A percentile compares a stretch with the other conserved stretches of the same genome.
Evolutionary conservation across 2,113 vertebrate genomes (phyloP).

Genomic region (Enhydra lutris): DNA sequence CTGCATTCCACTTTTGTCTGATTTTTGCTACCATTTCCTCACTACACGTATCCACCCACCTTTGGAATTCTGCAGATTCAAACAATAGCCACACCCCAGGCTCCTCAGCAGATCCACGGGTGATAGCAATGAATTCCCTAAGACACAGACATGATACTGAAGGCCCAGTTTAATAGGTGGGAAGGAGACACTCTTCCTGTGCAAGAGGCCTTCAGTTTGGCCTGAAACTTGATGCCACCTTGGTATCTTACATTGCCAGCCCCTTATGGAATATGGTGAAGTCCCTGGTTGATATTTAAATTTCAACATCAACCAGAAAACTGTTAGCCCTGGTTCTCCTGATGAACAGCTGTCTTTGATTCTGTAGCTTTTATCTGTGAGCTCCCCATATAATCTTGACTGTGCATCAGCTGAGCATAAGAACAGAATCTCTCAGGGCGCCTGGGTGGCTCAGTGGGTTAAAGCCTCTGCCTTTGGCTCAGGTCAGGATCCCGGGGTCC

Average conservation of each 20-base stretch:
- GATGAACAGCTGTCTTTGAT: neutral
- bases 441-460: no score
- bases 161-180: neutral
- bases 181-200: neutral
- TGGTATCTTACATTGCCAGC: neutral
- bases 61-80: neutral
- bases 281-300: neutral
- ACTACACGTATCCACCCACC: no score
- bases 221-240: neutral
- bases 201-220: neutral
- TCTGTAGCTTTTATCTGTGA: neutral
- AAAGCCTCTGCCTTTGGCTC: no score
- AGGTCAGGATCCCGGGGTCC: no score
- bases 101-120: neutral
- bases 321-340: neutral
- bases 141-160: neutral
- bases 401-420: neutral
- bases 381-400: neutral
- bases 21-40: neutral
- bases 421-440: no score
- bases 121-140: neutral
- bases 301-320: neutral
- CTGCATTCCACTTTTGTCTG: neutral
- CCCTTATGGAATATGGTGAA: no score
- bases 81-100: no score